phyloP scores from a whole-genome alignment of 2,113 vertebrate genomes.

The Callipepla squamata region DNA sequence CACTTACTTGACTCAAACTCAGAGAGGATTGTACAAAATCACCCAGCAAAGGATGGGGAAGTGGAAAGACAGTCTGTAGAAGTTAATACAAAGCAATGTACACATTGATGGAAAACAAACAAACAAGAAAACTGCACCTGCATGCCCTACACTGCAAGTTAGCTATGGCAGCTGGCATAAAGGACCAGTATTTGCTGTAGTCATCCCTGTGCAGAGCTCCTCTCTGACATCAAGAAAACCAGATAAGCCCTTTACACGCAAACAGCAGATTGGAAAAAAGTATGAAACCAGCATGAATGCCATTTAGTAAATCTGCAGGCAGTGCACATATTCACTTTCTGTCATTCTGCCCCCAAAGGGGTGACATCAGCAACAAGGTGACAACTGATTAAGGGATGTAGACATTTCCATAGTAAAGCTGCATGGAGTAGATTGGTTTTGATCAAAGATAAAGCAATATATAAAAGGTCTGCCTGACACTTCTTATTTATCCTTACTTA shows the following conservation, averaged over 20 bases:
- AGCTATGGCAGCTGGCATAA: background rate
- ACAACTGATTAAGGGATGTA: slow-evolving; percentile 6
- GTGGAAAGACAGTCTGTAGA: background rate
- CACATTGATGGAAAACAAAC: background rate
- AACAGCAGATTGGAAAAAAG: background rate
- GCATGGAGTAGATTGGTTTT: background rate
- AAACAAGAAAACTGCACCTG: slow-evolving; percentile 19
- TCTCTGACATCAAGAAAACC: background rate
- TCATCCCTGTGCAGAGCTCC: background rate
- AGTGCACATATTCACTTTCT: background rate
- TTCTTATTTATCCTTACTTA: slow-evolving; percentile 20
- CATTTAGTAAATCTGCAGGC: background rate
- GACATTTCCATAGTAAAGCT: slow-evolving; percentile 15
- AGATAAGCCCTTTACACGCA: background rate
- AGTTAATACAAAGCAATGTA: slow-evolving; percentile 7
- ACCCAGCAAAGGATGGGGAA: background rate
- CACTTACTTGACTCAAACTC: background rate
- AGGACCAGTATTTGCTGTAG: background rate
- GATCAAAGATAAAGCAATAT: slow-evolving; percentile 19
- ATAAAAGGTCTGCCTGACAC: slow-evolving; percentile 5
- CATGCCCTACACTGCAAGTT: background rate
- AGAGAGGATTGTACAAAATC: background rate
- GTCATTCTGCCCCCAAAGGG: background rate
- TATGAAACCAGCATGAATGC: background rate
- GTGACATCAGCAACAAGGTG: background rate